Base-by-base conservation (phyloP, 2,797 vertebrate genomes). In the Diplodus puntazzo region DNA sequence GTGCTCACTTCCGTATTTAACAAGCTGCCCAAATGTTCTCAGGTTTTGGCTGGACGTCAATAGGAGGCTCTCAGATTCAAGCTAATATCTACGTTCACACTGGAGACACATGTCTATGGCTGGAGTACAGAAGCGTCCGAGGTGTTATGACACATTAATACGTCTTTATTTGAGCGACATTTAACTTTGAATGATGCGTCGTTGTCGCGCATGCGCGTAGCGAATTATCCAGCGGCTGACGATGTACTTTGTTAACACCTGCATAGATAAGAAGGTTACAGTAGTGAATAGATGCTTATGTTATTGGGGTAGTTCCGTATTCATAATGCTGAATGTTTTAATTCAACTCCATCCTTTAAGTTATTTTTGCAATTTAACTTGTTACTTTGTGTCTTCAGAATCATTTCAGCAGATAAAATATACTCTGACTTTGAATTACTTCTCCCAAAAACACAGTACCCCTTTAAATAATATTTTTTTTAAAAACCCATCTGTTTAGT, bases 1-100 rank as follows among this genome's bases (percentile, higher is more conserved):
- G 63, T 13, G 64, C 55, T 73, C 83, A 86, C 89, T 90, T 92
- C 89, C 88, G 91, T 75, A 55, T 91, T 80, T 60, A 70, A 71
- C 59, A 70, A 48, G 9, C 39, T 54, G 50, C 20, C 69, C 57
- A 55, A 63, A 73, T 48, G 43, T 45, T 16, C 5, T 49, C 11
- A 10, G 6, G 3, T 25, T 60, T 21, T 57, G n/a, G 5, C 16
- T 30, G 39, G 12, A 43, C 14, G 76, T 53, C 74, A 62, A 7
- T 13, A 34, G n/a, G 30, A 79, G 67, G 34, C 62, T 58, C 21
- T 5, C 5, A 42, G 39, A 64, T 49, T 53, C 1, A 45, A n/a
- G 30, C 3, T 18, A 2, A 43, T 20, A 21, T 11, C 23, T 0
- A 3, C 2, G 3, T 1, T 2, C 14, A 58, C 43, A 12, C 50